A percentile compares a stretch with the other conserved stretches of the same genome.
Conservation (phyloP, 2,888 invertebrate species). For the Pocota personata region DNA sequence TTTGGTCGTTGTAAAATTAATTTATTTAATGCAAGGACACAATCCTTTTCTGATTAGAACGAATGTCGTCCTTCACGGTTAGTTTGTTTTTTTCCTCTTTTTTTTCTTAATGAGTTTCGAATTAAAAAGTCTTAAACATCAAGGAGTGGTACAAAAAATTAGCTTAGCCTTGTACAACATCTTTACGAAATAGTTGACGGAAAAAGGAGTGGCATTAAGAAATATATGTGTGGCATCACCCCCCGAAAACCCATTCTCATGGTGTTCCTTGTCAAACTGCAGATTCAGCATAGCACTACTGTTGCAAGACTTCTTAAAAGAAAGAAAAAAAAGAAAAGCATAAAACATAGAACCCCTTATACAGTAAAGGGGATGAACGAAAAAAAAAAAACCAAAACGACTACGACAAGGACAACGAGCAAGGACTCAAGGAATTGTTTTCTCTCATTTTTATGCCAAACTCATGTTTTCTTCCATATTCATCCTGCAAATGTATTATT, state of each 20-base stretch:
- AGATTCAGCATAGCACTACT: slow-evolving; percentile 30
- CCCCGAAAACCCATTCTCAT: neutral
- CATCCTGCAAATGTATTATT: slow-evolving; percentile 33
- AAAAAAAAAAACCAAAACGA: slow-evolving; percentile 19
- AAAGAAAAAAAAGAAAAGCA: neutral
- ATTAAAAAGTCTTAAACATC: slow-evolving; percentile 1
- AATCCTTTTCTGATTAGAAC: neutral
- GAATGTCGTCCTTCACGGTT: slow-evolving; percentile 3
- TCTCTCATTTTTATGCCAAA: slow-evolving; percentile 26
- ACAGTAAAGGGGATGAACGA: slow-evolving; percentile 31
- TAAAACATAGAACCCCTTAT: neutral
- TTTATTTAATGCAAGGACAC: slow-evolving; percentile 12
- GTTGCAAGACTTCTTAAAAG: slow-evolving; percentile 1
- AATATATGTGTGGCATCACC: neutral
- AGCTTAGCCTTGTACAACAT: slow-evolving; percentile 54
- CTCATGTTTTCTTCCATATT: slow-evolving; percentile 37
- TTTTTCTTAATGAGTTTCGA: neutral
- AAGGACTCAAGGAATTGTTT: slow-evolving; percentile 55
- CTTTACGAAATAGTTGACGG: slow-evolving; percentile 7
- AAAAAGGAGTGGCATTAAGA: slow-evolving; percentile 60
- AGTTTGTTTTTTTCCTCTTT: no score
- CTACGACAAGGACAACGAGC: slow-evolving; percentile 40
- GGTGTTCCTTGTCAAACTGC: slow-evolving; percentile 4
- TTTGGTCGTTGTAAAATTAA: neutral
- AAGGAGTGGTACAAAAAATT: slow-evolving; percentile 41